A percentile compares a stretch with the other conserved stretches of the same genome.
phyloP scores from a whole-genome alignment of 2,113 vertebrate species.

The Cryptomyrus ogoouensis region DNA sequence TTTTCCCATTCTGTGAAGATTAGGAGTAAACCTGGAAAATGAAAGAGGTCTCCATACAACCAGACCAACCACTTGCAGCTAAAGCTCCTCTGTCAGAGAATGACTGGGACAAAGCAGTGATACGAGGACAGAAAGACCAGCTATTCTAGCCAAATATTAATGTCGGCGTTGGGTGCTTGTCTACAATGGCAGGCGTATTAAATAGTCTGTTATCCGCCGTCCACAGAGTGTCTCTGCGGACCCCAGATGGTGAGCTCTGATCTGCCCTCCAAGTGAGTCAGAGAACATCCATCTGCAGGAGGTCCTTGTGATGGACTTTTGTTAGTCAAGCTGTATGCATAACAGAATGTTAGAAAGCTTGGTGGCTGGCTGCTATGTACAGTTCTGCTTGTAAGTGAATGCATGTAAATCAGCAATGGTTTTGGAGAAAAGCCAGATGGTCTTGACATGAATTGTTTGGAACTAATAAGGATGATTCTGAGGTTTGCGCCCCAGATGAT shows the following conservation, averaged over 20 bases:
- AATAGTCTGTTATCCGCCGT: background rate
- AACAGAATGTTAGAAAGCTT: background rate
- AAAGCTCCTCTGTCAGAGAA: background rate
- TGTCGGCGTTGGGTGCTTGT: background rate
- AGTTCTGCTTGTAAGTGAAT: background rate
- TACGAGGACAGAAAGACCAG: background rate
- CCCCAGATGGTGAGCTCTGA: background rate
- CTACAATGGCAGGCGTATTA: background rate
- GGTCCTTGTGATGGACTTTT: background rate
- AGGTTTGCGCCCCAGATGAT: background rate
- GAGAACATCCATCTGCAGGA: background rate
- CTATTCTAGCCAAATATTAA: background rate
- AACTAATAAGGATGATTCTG: background rate
- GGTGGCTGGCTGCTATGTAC: background rate
- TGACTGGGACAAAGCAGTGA: background rate
- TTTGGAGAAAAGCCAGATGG: background rate
- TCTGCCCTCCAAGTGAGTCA: background rate
- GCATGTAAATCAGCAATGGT: background rate
- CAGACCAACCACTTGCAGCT: background rate
- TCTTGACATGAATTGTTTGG: background rate
- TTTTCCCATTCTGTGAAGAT: background rate
- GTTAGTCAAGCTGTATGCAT: background rate
- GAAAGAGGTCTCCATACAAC: background rate
- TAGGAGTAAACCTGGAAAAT: background rate
- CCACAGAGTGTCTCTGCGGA: background rate